Percentiles rank a stretch among this genome's conserved stretches.
phyloP scores from a whole-genome alignment of 92 coral and sea anemone species.

The Palythoa heliodiscus region DNA sequence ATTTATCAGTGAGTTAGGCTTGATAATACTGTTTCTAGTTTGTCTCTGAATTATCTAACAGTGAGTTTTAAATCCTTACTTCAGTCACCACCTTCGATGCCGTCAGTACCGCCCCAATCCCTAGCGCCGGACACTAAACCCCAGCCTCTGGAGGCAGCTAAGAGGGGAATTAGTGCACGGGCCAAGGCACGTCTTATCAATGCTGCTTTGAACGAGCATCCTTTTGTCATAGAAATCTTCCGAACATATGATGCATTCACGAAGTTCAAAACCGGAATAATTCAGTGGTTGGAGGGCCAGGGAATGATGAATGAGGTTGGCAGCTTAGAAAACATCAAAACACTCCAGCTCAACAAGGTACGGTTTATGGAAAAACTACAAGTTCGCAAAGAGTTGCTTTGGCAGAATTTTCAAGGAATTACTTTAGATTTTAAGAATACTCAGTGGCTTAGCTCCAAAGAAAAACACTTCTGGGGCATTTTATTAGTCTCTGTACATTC shows the following conservation, averaged over 20 bases:
- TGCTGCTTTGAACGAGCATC: constrained; percentile 86
- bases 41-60: neutral
- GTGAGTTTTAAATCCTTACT: neutral
- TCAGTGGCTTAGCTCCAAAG: no score
- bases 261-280: constrained; percentile 63
- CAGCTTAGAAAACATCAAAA: constrained; percentile 58
- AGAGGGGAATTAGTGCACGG: constrained; percentile 80
- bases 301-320: constrained; percentile 72
- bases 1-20: neutral
- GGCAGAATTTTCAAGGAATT: neutral
- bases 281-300: constrained; percentile 73
- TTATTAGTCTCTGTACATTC: no score
- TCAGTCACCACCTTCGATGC: neutral
- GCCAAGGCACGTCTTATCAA: constrained; percentile 89
- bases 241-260: constrained; percentile 79
- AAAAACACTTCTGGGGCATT: no score
- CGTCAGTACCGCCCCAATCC: neutral
- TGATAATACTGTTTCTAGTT: neutral
- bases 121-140: constrained; percentile 20
- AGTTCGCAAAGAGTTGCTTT: neutral
- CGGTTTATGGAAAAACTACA: neutral
- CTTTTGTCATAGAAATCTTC: constrained; percentile 83
- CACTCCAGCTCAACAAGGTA: constrained; percentile 76
- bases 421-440: no score
- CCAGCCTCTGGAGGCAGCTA: constrained; percentile 52